Conservation (phyloP, 2,113 vertebrate genomes). For the Elanoides forficatus region DNA sequence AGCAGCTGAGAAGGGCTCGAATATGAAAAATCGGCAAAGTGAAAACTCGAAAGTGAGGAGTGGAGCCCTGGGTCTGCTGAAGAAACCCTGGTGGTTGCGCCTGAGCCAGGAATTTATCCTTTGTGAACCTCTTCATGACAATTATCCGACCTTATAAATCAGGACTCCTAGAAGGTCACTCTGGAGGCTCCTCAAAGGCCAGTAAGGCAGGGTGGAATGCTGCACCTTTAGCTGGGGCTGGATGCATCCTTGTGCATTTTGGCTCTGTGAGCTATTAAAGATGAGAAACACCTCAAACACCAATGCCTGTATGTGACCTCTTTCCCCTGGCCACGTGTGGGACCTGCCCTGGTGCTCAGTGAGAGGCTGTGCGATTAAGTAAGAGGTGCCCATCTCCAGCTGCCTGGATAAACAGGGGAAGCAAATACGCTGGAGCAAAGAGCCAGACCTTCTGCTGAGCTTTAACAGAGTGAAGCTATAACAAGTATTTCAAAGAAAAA, state of each 20-base stretch:
- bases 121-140: neutral
- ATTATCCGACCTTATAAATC: neutral
- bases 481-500: neutral
- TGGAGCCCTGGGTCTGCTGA: neutral
- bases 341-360: neutral
- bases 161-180: neutral
- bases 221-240: neutral
- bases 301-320: accelerated
- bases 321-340: accelerated
- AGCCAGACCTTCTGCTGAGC: neutral
- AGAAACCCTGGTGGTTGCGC: neutral
- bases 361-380: too few relatives aligned
- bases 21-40: neutral
- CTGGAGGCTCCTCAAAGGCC: neutral
- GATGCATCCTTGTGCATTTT: neutral
- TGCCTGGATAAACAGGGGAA: neutral
- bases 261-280: neutral
- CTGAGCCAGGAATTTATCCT: neutral
- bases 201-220: neutral
- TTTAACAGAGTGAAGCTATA: neutral
- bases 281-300: neutral
- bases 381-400: neutral
- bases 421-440: neutral
- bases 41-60: neutral
- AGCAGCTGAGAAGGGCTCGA: neutral